Evolutionary conservation across 2,797 vertebrate species (phyloP).

Genomic region (Dryobates pubescens): DNA sequence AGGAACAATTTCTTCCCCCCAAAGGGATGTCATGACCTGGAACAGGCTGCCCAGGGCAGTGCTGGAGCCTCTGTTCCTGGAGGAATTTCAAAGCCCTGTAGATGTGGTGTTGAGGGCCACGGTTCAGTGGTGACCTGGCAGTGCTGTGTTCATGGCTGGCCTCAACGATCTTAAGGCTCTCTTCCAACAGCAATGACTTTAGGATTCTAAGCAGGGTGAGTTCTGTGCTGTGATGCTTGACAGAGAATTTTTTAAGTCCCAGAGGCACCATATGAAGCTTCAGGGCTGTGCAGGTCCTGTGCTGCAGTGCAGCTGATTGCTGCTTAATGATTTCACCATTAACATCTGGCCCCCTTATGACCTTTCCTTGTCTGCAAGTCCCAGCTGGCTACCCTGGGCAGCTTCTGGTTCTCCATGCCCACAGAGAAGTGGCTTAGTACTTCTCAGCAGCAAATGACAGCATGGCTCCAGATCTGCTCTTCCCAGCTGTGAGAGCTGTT

Average conservation of each 20-base stretch:
- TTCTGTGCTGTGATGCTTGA: neutral
- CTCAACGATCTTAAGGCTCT: too few relatives aligned
- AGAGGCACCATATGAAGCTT: neutral
- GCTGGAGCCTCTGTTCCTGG: too few relatives aligned
- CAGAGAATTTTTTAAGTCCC: neutral
- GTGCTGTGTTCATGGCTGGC: too few relatives aligned
- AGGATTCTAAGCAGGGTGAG: neutral
- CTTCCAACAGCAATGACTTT: too few relatives aligned
- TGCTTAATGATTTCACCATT: neutral
- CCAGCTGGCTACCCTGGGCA: accelerated
- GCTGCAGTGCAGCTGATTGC: neutral
- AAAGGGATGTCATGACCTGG: too few relatives aligned
- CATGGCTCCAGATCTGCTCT: neutral
- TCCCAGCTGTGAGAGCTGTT: neutral
- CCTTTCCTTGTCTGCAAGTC: neutral
- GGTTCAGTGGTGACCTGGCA: too few relatives aligned
- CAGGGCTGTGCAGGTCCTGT: neutral
- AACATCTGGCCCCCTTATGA: neutral
- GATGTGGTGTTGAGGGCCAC: too few relatives aligned
- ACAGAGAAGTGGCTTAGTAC: neutral
- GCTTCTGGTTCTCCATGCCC: neutral
- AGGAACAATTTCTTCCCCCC: too few relatives aligned
- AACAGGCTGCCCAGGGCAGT: too few relatives aligned
- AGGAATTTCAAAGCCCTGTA: too few relatives aligned
- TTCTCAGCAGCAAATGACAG: neutral